Percentiles rank a stretch among this genome's conserved stretches.
Evolutionary conservation across 2,888 invertebrate species (phyloP).

Genomic region (Drosophila austrosaltans): DNA sequence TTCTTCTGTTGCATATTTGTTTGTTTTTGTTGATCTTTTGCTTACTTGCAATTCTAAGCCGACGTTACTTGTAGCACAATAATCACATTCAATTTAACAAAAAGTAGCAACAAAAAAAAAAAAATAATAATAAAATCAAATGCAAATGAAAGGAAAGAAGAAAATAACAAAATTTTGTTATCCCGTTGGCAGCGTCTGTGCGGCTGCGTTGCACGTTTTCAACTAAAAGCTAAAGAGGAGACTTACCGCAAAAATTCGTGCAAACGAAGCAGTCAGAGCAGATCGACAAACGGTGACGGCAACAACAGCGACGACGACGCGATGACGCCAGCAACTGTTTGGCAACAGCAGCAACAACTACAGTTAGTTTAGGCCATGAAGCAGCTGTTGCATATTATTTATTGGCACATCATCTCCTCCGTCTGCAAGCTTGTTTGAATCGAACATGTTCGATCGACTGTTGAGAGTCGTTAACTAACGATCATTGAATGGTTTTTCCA

Average conservation of each 20-base stretch:
- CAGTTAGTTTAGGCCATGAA: conserved; percentile 22
- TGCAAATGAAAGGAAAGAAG: conserved; percentile 15
- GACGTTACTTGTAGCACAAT: conserved; percentile 37
- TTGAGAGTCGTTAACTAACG: conserved; percentile 44
- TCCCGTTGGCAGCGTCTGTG: conserved; percentile 65
- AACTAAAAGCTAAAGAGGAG: conserved; percentile 56
- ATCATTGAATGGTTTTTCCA: background rate
- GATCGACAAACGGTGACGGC: conserved; percentile 23
- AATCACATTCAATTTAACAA: conserved; percentile 26
- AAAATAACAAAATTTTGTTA: conserved; percentile 11
- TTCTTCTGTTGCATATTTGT: background rate
- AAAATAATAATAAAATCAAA: conserved; percentile 21
- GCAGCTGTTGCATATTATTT: conserved; percentile 57
- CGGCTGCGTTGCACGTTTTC: conserved; percentile 76
- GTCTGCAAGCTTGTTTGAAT: conserved; percentile 54
- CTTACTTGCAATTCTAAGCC: conserved; percentile 64
- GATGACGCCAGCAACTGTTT: conserved; percentile 4
- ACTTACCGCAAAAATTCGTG: conserved; percentile 65
- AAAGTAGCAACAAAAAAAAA: background rate
- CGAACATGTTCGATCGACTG: conserved; percentile 67
- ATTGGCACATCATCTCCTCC: conserved; percentile 64
- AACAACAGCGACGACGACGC: conserved; percentile 22
- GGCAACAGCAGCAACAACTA: conserved; percentile 25
- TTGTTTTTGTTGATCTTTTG: conserved; percentile 22
- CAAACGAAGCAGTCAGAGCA: conserved; percentile 43